A percentile compares a stretch with the other conserved stretches of the same genome.
These are phyloP conservation scores for Paramacrobiotus metropolitanus DNA, from an alignment of 1,140 invertebrate genomes.

Conservation along the genomic window DNA sequence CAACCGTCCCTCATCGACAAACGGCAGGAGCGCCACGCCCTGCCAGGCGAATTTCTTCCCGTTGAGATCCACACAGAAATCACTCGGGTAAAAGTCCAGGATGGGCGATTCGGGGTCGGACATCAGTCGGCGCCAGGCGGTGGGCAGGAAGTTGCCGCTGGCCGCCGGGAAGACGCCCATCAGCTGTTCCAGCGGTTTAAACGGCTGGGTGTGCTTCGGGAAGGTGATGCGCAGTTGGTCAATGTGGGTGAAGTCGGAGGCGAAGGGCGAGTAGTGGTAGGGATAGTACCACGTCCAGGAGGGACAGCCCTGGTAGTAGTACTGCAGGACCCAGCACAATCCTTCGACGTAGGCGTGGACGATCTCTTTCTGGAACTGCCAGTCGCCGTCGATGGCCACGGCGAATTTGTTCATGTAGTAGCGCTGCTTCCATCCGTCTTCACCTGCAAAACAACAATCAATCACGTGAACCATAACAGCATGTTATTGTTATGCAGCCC, in stretches of 20 bases:
- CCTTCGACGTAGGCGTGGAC: slow-evolving; percentile 64
- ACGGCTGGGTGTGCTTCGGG: slow-evolving; percentile 63
- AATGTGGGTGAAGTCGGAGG: slow-evolving; percentile 90
- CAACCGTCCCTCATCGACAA: slow-evolving; percentile 80
- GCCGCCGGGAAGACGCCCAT: slow-evolving; percentile 99
- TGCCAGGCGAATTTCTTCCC: slow-evolving; percentile 99
- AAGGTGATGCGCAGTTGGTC: slow-evolving; percentile 59
- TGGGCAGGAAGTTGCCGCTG: slow-evolving; percentile 71
- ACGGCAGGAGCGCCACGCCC: slow-evolving; percentile 82
- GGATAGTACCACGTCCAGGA: slow-evolving; percentile 99
- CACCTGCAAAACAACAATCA: no score
- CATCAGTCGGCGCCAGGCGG: slow-evolving; percentile 84
- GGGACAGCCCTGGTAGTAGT: slow-evolving; percentile 95
- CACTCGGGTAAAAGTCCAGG: slow-evolving; percentile 94
- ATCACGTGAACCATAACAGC: no score
- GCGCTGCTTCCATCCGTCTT: slow-evolving; percentile 85
- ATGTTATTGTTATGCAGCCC: no score
- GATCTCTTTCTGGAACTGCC: slow-evolving; percentile 13
- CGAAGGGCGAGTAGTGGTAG: slow-evolving; percentile 99
- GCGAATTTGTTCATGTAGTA: slow-evolving; percentile 97
- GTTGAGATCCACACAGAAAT: slow-evolving; percentile 97
- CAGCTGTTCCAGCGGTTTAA: slow-evolving; percentile 86
- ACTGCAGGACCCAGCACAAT: slow-evolving; percentile 87
- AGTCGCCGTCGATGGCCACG: slow-evolving; percentile 27
- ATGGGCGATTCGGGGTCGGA: slow-evolving; percentile 70